Evolutionary conservation across 2,888 invertebrate genomes (phyloP), one percentile per base, ranked within the genome.

Genomic region (Oscheius sp.): DNA sequence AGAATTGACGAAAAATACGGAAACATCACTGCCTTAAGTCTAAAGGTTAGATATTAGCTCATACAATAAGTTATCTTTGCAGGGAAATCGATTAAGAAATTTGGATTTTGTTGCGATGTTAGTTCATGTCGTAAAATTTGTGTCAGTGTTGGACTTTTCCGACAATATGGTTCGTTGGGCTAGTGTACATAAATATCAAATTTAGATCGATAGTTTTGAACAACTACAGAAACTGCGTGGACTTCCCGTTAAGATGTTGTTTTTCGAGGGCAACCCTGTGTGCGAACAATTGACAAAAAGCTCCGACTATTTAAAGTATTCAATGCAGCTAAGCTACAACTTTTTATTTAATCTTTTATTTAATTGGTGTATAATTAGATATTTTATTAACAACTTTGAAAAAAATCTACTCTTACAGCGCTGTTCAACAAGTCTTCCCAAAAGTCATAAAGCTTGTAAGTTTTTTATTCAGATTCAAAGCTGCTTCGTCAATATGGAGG

Each of bases 191-290:
- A 12, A 3, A 12, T 37, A 12, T 20, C 15, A 53, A 12, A 5
- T 34, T 48, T 69, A 84, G 84, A 75, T 84, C 27, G 65, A 78
- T 2, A 66, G 73, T 12, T 70, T 81, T 12, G 68, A 72, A 20
- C 80, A 85, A 17, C 55, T 85, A 48, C 71, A 72, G 23, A 81
- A 82, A 65, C 72, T 85, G 12, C 37, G 73, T 0, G 76, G 78
- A 8, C 72, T 85, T 69, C 77, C 76, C 15, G 69, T 85, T 20
- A 80, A 82, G 52, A 76, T 70, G 15, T 55, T 85, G 1, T 79
- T 77, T 65, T 75, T 84, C 55, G 85, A 85, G 71, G 82, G 82
- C 73, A 84, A 84, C 61, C 83, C 82, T 27, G 27, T 83, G 20
- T 69, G 70, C 57, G 75, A 79, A 37, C 29, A 58, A n/a, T 73